Conservation (phyloP, 2,888 invertebrate species). For the Brenthis ino region DNA sequence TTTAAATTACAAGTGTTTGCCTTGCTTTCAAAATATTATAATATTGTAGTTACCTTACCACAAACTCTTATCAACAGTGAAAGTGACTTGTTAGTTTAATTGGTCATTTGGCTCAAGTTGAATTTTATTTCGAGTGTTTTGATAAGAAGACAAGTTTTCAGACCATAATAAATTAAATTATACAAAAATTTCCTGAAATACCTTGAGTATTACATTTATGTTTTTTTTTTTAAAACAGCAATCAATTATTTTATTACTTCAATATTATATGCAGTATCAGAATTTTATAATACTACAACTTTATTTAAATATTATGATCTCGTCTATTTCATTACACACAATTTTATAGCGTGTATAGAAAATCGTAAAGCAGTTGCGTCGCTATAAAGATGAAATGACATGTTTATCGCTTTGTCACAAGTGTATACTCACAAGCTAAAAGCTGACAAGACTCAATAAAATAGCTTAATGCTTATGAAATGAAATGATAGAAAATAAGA, state of each 20-base stretch:
- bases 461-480: no score
- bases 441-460: constrained; percentile 25
- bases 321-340: no score
- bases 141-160: constrained; percentile 43
- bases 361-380: constrained; percentile 42
- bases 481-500: no score
- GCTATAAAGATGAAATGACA: constrained; percentile 48
- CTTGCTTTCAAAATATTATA: constrained; percentile 25
- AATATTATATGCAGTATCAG: constrained; percentile 37
- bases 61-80: constrained; percentile 65
- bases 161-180: constrained; percentile 16
- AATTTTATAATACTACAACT: no score
- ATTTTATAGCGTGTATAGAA: no score
- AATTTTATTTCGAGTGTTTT: constrained; percentile 48
- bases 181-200: neutral
- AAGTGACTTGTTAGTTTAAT: constrained; percentile 78
- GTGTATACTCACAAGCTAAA: constrained; percentile 13
- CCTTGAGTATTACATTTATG: neutral
- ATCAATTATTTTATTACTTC: no score
- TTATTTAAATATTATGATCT: no score
- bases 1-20: neutral
- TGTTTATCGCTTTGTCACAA: constrained; percentile 51
- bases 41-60: constrained; percentile 48
- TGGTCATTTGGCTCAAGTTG: constrained; percentile 61
- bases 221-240: no score